Percentiles rank a stretch among this genome's conserved stretches.
Evolutionary conservation across 1,140 invertebrate genomes (phyloP).

Genomic region (Hirudo medicinalis): DNA sequence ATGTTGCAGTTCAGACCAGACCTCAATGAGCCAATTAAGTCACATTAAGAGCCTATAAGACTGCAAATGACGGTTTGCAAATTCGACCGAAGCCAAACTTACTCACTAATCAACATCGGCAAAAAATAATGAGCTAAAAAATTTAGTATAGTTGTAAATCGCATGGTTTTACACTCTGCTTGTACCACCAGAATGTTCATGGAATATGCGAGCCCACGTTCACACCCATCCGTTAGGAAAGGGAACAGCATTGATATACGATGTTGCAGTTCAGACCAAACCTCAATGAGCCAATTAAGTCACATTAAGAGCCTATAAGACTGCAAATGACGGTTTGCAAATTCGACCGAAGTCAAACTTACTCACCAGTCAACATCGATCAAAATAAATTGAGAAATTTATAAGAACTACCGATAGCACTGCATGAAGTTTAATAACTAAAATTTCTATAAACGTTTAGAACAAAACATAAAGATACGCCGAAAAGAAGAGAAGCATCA

Average conservation of each 20-base stretch:
- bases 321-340: neutral
- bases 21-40: slow-evolving; percentile 7
- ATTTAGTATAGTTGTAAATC: slow-evolving; percentile 13
- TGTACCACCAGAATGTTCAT: slow-evolving; percentile 13
- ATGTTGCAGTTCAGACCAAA: slow-evolving; percentile 15
- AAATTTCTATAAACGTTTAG: too few species aligned
- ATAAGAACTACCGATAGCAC: too few species aligned
- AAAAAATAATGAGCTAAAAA: neutral
- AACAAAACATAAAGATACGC: too few species aligned
- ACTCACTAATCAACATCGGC: too few species aligned
- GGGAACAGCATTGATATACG: slow-evolving; percentile 21
- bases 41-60: slow-evolving; percentile 16
- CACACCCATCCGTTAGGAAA: slow-evolving; percentile 12
- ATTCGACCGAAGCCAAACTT: too few species aligned
- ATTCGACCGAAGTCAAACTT: too few species aligned
- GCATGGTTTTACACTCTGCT: slow-evolving; percentile 19
- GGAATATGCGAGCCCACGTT: slow-evolving; percentile 18
- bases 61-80: neutral
- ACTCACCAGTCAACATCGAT: too few species aligned
- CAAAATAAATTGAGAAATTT: too few species aligned
- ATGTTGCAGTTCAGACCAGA: slow-evolving; percentile 16
- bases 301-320: slow-evolving; percentile 15
- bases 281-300: slow-evolving; percentile 4
- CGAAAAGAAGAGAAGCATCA: too few species aligned
- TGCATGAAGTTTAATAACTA: too few species aligned